Conservation (phyloP, 1,140 invertebrate genomes). For the Drosophila elegans region DNA sequence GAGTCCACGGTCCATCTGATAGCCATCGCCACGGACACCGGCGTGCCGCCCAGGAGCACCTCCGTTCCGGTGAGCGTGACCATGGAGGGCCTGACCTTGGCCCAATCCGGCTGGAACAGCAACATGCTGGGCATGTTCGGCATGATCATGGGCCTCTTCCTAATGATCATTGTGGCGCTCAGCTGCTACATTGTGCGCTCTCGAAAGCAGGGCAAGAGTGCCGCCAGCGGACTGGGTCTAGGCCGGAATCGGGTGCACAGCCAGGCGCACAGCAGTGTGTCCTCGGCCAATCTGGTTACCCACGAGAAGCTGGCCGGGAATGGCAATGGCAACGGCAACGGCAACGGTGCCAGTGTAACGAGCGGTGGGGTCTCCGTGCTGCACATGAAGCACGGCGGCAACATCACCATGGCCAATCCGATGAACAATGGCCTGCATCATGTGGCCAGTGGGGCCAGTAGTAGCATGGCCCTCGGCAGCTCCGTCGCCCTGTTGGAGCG, state of each 20-base stretch:
- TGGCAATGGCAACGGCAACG: constrained; percentile 61
- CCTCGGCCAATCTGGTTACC: constrained; percentile 79
- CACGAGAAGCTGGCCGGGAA: constrained; percentile 79
- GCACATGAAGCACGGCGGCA: constrained; percentile 79
- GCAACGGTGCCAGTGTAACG: constrained; percentile 58
- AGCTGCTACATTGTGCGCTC: constrained; percentile 80
- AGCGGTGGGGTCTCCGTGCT: constrained; percentile 76
- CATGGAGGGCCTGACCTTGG: constrained; percentile 76
- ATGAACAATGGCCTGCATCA: constrained; percentile 76
- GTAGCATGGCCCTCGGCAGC: constrained; percentile 85
- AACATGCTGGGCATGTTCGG: constrained; percentile 79
- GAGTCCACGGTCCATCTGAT: constrained; percentile 88
- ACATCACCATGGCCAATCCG: constrained; percentile 78
- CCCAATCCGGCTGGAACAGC: constrained; percentile 71
- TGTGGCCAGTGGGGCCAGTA: constrained; percentile 83
- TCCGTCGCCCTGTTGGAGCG: constrained; percentile 63
- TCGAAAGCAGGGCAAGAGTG: constrained; percentile 71
- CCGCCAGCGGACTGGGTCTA: constrained; percentile 54
- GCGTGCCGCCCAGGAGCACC: constrained; percentile 78
- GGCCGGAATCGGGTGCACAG: constrained; percentile 81
- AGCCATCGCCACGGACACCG: constrained; percentile 91
- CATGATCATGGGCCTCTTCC: constrained; percentile 74
- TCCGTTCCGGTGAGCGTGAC: constrained; percentile 81
- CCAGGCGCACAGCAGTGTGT: constrained; percentile 80
- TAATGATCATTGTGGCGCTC: constrained; percentile 75